A percentile compares a stretch with the other conserved stretches of the same genome.
Evolutionary conservation across 2,113 vertebrate species (phyloP).

Genomic region (Eira barbara): DNA sequence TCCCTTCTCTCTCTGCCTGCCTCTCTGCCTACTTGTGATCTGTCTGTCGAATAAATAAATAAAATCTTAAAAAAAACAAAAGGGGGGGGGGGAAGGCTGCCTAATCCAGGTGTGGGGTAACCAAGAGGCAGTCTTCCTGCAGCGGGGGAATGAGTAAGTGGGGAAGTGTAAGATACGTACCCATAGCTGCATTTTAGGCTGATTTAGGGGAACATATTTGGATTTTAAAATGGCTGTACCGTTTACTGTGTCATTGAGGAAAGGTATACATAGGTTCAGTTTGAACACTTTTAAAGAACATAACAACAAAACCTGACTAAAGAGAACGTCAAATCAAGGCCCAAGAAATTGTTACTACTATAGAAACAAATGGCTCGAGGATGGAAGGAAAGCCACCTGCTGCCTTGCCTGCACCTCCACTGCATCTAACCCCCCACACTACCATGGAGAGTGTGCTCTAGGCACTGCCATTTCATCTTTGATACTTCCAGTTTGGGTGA

Average conservation of each 20-base stretch:
- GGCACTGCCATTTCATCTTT: neutral
- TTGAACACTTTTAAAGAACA: neutral
- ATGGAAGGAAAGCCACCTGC: too few species aligned
- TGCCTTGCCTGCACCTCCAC: too few species aligned
- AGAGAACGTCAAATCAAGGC: neutral
- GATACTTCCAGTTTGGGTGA: neutral
- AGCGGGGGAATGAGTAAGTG: neutral
- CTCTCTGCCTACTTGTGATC: too few species aligned
- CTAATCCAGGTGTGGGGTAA: neutral
- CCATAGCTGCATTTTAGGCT: neutral
- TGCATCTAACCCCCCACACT: too few species aligned
- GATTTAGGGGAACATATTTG: neutral
- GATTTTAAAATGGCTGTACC: neutral
- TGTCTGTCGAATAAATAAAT: too few species aligned
- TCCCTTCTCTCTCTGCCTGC: too few species aligned
- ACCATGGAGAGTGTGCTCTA: neutral
- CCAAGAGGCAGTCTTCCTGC: neutral
- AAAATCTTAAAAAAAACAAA: too few species aligned
- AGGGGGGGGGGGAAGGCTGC: neutral
- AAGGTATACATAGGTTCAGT: neutral
- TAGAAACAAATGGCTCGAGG: neutral
- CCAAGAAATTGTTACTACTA: neutral
- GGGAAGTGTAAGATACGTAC: neutral
- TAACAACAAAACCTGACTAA: neutral
- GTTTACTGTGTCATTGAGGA: neutral